A percentile compares a stretch with the other conserved stretches of the same genome.
These are phyloP conservation scores for Troides oblongomaculatus DNA, from an alignment of 2,888 invertebrate species.

Conservation along the genomic window DNA sequence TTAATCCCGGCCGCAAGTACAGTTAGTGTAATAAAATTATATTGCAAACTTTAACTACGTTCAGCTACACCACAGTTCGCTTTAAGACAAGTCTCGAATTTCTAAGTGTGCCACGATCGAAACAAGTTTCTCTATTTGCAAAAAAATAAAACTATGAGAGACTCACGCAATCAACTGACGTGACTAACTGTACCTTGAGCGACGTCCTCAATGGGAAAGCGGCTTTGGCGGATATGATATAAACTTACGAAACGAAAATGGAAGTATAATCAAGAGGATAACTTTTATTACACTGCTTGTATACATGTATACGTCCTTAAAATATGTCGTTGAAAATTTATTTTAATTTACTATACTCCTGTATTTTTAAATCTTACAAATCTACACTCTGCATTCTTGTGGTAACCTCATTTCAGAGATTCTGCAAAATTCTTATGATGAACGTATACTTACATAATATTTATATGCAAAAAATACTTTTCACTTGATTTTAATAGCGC, in stretches of 20 bases:
- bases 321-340: not conserved
- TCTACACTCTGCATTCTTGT: not conserved
- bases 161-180: constrained; percentile 47
- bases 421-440: not conserved
- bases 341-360: not conserved
- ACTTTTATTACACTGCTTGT: not conserved
- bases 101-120: constrained; percentile 35
- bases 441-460: constrained; percentile 9
- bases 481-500: constrained; percentile 15
- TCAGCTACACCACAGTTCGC: constrained; percentile 35
- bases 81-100: constrained; percentile 45
- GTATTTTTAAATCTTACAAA: not conserved
- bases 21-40: not conserved
- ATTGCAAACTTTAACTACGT: constrained; percentile 9
- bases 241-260: not conserved
- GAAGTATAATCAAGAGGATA: not conserved
- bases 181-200: constrained; percentile 54
- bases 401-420: not conserved
- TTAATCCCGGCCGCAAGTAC: not conserved
- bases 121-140: constrained; percentile 52
- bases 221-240: constrained; percentile 36
- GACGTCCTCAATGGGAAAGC: constrained; percentile 56
- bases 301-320: not conserved
- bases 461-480: constrained; percentile 9
- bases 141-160: constrained; percentile 45